Evolutionary conservation across 2,797 vertebrate species (phyloP).

Genomic region (Arvicola amphibius): DNA sequence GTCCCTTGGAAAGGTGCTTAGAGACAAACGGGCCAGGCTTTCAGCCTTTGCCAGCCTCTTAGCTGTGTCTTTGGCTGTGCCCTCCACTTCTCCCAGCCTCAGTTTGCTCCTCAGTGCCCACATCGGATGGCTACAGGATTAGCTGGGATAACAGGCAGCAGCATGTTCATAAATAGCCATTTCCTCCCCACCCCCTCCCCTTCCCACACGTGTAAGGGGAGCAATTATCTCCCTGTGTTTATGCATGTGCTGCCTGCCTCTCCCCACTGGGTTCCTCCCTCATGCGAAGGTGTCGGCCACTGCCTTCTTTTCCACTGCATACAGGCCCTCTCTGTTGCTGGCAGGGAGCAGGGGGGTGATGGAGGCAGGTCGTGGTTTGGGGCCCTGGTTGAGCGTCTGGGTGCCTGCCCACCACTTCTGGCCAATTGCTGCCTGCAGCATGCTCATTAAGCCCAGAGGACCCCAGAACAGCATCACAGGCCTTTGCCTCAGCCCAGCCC

Average conservation of each 20-base stretch:
- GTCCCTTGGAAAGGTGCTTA: background rate
- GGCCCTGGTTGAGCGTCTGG: conserved; percentile 66
- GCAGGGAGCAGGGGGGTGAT: background rate
- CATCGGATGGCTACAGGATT: background rate
- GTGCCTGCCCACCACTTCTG: conserved; percentile 74
- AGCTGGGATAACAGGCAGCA: conserved; percentile 59
- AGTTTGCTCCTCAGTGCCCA: conserved; percentile 11
- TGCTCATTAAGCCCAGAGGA: conserved; percentile 65
- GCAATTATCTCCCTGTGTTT: conserved; percentile 72
- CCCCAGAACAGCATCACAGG: background rate
- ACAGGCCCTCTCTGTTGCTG: conserved; percentile 75
- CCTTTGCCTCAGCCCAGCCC: conserved; percentile 51
- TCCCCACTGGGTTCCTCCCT: conserved; percentile 66
- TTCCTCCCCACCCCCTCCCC: conserved; percentile 58
- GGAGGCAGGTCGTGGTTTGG: conserved; percentile 59
- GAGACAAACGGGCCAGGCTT: background rate
- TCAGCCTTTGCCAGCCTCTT: background rate
- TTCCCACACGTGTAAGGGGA: conserved; percentile 54
- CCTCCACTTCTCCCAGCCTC: background rate
- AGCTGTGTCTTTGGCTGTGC: background rate
- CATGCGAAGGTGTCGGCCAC: conserved; percentile 58
- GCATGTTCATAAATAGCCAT: conserved; percentile 69
- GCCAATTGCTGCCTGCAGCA: conserved; percentile 35
- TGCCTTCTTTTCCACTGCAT: conserved; percentile 62
- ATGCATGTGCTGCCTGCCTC: conserved; percentile 54